Base-by-base conservation (phyloP, 2,888 invertebrate species). In the Phasia obesa region DNA sequence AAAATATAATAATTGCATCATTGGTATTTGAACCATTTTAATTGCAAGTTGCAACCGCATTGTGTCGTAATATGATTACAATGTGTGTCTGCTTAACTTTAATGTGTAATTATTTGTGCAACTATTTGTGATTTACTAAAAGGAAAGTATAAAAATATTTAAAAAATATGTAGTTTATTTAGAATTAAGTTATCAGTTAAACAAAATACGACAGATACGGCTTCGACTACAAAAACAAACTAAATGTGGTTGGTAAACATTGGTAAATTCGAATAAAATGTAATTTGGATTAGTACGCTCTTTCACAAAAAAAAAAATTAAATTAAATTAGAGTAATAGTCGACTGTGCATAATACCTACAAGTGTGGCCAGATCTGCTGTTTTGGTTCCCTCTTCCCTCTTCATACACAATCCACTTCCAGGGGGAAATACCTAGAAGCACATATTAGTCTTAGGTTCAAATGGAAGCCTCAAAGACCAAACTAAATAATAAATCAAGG, bases 131-230 rank as follows among this genome's bases (percentile, higher is more conserved):
- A 21, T 23, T 44, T 57, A 4, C 9, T 9, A 9, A 35, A 55
- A 35, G 15, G 11, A 47, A 60, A 60, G 35, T 25, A 35, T 35
- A 35, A 35, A 9, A n/a, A 7, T 42, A 35, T 17, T 21, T 2
- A 7, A 21, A n/a, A n/a, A 17, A 13, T 21, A 44, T 19, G 19
- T 21, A 55, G 9, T 38, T 65, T 31, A 65, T 59, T 65, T 42
- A 76, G 60, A 69, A 69, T 69, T 60, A 53, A 60, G 60, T 60
- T 27, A 69, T 60, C 21, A 31, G 31, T 21, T 60, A 55, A 76
- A 71, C 5, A 25, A n/a, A 25, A 49, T 2, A 3, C 6, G 23
- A 5, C 23, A 9, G 9, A 1, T 31, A 4, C 38, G 49, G 2
- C 11, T 1, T 2, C 9, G 49, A 11, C 11, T 1, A 11, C 9